Conservation (phyloP, 2,888 invertebrate genomes). For the Aporophyla nigra region DNA sequence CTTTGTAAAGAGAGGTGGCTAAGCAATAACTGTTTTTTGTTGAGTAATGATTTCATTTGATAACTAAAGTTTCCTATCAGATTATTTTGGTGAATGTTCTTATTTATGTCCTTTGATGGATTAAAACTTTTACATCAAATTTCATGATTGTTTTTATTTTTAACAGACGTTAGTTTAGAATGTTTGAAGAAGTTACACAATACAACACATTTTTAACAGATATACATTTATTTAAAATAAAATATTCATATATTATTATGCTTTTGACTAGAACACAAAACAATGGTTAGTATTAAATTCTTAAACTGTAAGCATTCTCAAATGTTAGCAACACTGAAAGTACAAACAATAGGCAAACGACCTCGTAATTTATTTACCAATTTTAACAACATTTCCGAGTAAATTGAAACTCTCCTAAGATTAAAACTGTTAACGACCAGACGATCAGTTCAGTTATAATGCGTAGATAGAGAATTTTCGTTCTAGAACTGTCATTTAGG, state of each 20-base stretch:
- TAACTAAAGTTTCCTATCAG: not conserved
- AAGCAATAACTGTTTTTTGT: not conserved
- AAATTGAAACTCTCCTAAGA: not conserved
- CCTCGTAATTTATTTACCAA: not conserved
- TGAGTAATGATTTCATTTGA: not conserved
- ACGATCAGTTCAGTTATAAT: too few relatives aligned
- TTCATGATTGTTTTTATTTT: not conserved
- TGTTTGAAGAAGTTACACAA: slow-evolving; percentile 15
- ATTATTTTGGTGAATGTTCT: not conserved
- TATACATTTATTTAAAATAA: not conserved
- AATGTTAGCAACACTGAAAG: slow-evolving; percentile 44
- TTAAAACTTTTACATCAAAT: slow-evolving; percentile 16
- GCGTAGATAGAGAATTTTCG: too few relatives aligned
- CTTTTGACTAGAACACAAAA: slow-evolving; percentile 74
- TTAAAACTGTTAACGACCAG: not conserved
- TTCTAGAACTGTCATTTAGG: not conserved
- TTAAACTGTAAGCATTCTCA: slow-evolving; percentile 3
- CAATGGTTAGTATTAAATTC: slow-evolving; percentile 29
- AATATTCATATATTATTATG: slow-evolving; percentile 13
- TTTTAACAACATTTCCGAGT: not conserved
- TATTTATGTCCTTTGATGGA: not conserved
- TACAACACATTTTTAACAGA: slow-evolving; percentile 2
- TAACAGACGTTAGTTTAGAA: slow-evolving; percentile 35
- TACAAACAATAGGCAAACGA: slow-evolving; percentile 1
- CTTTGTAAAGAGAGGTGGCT: slow-evolving; percentile 1